Base-by-base conservation (phyloP, 2,113 vertebrate genomes). In the Arenaria interpres region DNA sequence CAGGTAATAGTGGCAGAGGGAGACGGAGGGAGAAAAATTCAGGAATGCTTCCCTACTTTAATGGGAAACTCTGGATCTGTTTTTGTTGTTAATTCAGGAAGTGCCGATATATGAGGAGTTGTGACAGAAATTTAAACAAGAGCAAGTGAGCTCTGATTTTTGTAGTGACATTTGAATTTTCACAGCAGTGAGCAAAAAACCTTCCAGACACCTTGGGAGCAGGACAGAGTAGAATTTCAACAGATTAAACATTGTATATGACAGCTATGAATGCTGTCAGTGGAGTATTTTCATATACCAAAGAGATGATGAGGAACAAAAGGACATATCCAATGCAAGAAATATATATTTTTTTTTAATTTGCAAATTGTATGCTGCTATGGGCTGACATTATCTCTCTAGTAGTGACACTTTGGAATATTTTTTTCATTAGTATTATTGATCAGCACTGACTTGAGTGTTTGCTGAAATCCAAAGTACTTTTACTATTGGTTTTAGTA, bases 21-120 rank as follows among this genome's bases (percentile, higher is more conserved):
- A 71, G 19, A 68, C 23, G 35, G 53, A 75, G 33, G 41, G 59
- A 67, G 45, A 57, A 89, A 11, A 54, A 88, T 33, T 93, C 23
- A 57, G 24, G 54, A 80, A 33, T 75, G 19, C n/a, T 93, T 83
- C 51, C 46, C 21, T 51, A 43, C 56, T 95, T 88, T 60, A 72
- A 80, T 1, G 3, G 60, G 68, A 95, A 92, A 41, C 37, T 83
- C 59, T 80, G 46, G 50, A 45, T 68, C 64, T 88, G 24, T 64
- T 81, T 94, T 91, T 94, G 56, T 68, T 92, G 35, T 79, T 93
- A 85, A 69, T 82, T 92, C 88, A 94, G 69, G 68, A 95, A 92
- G 53, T 62, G 45, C 9, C 0, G 4, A 82, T 84, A 76, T 54
- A 62, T 51, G 39, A 93, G 83, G 48, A 89, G 35, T 41, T 41